Percentiles rank a stretch among this genome's conserved stretches.
These are phyloP conservation scores for Leptopterna dolabrata DNA, from an alignment of 2,888 invertebrate species.

Conservation along the genomic window DNA sequence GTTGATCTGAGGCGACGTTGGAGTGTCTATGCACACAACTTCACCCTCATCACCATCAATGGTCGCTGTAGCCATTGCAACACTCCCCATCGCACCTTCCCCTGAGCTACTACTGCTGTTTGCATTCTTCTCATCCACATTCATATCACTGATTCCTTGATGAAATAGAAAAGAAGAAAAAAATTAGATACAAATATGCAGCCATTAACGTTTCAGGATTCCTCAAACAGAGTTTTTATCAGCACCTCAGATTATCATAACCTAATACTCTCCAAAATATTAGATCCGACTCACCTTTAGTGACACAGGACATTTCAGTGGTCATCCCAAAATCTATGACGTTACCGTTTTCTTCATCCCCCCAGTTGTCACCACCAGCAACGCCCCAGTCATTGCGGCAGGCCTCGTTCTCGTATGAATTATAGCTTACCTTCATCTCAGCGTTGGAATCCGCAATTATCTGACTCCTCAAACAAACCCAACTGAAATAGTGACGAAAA, in stretches of 20 bases:
- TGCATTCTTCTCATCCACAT: constrained; percentile 70
- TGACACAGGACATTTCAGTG: constrained; percentile 16
- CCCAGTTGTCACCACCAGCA: constrained; percentile 82
- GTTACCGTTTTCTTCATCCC: constrained; percentile 81
- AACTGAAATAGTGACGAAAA: constrained; percentile 74
- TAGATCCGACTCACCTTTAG: constrained; percentile 30
- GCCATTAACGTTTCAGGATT: background rate
- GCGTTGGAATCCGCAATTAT: constrained; percentile 68
- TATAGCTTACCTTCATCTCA: constrained; percentile 35
- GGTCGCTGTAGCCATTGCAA: constrained; percentile 77
- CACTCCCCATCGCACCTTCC: constrained; percentile 66
- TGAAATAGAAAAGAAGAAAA: background rate
- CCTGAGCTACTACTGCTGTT: constrained; percentile 67
- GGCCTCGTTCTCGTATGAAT: constrained; percentile 35
- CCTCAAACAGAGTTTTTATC: too few species aligned
- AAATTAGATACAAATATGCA: background rate
- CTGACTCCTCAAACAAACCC: constrained; percentile 83
- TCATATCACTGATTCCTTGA: constrained; percentile 55
- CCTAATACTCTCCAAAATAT: too few species aligned
- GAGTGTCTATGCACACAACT: constrained; percentile 80
- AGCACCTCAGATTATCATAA: too few species aligned
- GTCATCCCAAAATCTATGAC: constrained; percentile 67
- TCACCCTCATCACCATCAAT: constrained; percentile 86
- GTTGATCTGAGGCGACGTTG: constrained; percentile 77
- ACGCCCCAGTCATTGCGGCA: constrained; percentile 65